These are phyloP conservation scores for Dicrostonyx torquatus DNA, from an alignment of 2,797 vertebrate genomes.

Conservation along the genomic window DNA sequence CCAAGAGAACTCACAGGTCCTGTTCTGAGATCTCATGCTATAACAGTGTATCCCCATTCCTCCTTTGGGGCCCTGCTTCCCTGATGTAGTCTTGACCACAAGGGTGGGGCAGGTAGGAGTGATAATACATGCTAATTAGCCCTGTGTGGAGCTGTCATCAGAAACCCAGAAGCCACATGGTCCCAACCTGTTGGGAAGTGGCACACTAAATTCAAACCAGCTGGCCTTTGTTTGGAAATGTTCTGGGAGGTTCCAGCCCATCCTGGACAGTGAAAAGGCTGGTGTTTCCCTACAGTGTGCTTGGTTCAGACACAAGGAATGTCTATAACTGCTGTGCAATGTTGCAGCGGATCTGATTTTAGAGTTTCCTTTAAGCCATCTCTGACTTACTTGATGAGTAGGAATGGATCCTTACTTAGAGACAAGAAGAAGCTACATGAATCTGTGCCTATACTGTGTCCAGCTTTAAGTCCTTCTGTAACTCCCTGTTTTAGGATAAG, in stretches of 20 bases:
- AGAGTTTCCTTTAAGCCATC: not conserved
- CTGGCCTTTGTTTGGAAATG: conserved; percentile 76
- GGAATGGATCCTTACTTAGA: not conserved
- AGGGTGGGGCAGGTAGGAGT: conserved; percentile 57
- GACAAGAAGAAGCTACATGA: not conserved
- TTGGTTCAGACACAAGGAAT: not conserved
- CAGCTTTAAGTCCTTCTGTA: not conserved
- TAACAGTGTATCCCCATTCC: not conserved
- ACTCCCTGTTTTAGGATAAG: not conserved
- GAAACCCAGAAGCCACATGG: conserved; percentile 76
- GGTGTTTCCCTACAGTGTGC: not conserved
- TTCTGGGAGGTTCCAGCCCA: conserved; percentile 48
- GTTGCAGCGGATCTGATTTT: not conserved
- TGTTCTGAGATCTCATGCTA: not conserved
- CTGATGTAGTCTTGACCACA: not conserved
- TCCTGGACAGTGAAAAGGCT: conserved; percentile 35
- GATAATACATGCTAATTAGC: conserved; percentile 76
- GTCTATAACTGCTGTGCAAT: not conserved
- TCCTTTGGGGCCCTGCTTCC: not conserved
- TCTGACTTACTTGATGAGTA: conserved; percentile 11
- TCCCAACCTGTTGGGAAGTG: conserved; percentile 72
- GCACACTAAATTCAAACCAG: conserved; percentile 79
- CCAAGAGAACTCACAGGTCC: not conserved
- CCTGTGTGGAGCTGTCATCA: conserved; percentile 67
- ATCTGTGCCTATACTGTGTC: not conserved